Evolutionary conservation across 2,113 vertebrate genomes (phyloP).

Genomic region (Calyptomena viridis): DNA sequence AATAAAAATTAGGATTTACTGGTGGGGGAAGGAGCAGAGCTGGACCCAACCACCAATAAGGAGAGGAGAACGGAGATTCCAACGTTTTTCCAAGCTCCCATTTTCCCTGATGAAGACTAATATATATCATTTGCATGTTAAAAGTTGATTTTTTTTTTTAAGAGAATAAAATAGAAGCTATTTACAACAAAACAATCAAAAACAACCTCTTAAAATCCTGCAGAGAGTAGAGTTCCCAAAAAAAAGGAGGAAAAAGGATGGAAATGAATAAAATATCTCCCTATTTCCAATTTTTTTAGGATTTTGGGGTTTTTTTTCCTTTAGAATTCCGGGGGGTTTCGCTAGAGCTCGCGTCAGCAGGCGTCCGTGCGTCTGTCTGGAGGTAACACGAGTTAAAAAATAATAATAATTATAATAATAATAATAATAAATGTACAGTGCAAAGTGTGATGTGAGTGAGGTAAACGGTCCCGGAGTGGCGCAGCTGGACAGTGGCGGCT

Average conservation of each 20-base stretch:
- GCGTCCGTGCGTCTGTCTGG: conserved; percentile 45
- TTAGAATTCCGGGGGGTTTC: conserved; percentile 33
- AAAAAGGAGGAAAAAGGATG: background rate
- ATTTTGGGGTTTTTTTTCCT: background rate
- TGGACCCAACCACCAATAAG: background rate
- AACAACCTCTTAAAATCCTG: conserved; percentile 18
- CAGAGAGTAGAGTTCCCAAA: background rate
- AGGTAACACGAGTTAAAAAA: conserved; percentile 54
- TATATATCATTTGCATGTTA: conserved; percentile 37
- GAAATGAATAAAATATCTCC: conserved; percentile 32
- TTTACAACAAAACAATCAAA: conserved; percentile 50
- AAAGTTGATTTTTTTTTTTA: conserved; percentile 20
- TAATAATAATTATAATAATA: conserved; percentile 1
- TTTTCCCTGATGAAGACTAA: conserved; percentile 41
- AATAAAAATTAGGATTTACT: background rate
- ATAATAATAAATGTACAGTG: conserved; percentile 62
- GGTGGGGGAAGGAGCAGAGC: background rate
- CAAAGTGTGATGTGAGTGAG: conserved; percentile 69
- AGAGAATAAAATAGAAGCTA: conserved; percentile 57
- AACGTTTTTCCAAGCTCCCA: background rate
- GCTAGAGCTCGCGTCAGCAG: background rate
- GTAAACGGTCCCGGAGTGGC: conserved; percentile 58
- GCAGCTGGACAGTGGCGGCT: background rate
- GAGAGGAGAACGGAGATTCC: background rate
- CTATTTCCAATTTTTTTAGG: background rate